phyloP scores from a whole-genome alignment of 2,113 vertebrate species.

The Cygnus buccinator region DNA sequence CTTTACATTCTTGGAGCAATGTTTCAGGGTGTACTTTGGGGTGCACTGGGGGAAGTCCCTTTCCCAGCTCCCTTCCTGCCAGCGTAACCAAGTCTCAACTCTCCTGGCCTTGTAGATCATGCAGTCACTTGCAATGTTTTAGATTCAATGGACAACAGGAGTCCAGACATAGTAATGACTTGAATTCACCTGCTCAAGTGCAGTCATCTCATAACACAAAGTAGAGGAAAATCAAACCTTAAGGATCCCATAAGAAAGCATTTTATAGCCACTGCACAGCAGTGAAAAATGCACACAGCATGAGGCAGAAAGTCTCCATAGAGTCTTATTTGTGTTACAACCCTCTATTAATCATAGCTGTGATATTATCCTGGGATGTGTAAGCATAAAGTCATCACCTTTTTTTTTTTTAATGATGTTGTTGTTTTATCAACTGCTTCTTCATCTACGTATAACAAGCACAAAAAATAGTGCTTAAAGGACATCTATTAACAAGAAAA shows the following conservation, averaged over 20 bases:
- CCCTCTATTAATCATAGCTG: neutral
- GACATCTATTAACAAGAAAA: neutral
- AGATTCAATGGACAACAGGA: neutral
- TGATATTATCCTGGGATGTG: neutral
- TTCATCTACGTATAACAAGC: neutral
- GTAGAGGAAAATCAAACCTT: neutral
- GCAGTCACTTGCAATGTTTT: neutral
- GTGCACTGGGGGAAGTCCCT: neutral
- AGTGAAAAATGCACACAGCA: neutral
- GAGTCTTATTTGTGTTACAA: neutral
- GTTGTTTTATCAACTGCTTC: neutral
- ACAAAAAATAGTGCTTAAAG: neutral
- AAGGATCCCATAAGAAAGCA: neutral
- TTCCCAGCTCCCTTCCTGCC: neutral
- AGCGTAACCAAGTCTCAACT: neutral
- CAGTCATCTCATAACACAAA: neutral
- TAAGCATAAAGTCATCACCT: neutral
- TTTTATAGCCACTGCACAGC: neutral
- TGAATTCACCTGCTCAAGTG: neutral
- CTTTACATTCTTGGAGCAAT: neutral
- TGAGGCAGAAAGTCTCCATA: neutral
- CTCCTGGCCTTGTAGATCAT: neutral
- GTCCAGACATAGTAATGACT: neutral
- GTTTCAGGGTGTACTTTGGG: neutral
- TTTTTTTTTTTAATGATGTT: neutral